Base-by-base conservation (phyloP, 2,113 vertebrate species). In the Mellivora capensis region DNA sequence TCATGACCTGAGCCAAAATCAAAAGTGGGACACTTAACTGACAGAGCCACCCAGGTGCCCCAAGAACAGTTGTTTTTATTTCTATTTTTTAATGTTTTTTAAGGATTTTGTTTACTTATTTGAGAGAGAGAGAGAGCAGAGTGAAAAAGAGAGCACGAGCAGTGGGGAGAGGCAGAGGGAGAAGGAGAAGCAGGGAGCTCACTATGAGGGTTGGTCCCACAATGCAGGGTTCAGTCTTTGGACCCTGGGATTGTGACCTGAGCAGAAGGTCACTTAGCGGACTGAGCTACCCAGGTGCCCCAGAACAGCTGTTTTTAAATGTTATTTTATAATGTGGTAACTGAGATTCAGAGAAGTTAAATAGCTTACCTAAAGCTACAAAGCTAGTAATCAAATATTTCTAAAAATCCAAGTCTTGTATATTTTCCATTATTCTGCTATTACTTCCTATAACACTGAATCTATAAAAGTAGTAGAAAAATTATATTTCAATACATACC, bases 401-500 rank as follows among this genome's bases (percentile, higher is more conserved):
- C 69, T 49, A 54, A 96, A 97, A 62, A 0, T 21, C 1, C 21
- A 95, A 96, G 72, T 91, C 2, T 29, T 1, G 21, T 5, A 15
- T 17, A 4, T 88, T 94, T 97, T 87, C 64, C 27, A 57, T 27
- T 77, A 54, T 79, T 81, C 1, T 17, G 86, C 39, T 95, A 21
- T 85, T 25, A 80, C 3, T 54, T 57, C 39, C 14, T 20, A 34
- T 12, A 80, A 84, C 1, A 57, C 0, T 23, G 20, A 89, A 12
- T 42, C 74, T 94, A 7, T 18, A 14, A 80, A 90, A 67, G 17
- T 18, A 62, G 59, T 1, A 96, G n/a, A 49, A 96, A 95, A 86
- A 44, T 13, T 69, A 12, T 52, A 90, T 82, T 95, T 97, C 81
- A 96, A 76, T 80, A 98, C 98, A 64, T 98, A 99, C 99, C 99